Base-by-base conservation (phyloP, 2,797 vertebrate species). In the Erpetoichthys calabaricus region DNA sequence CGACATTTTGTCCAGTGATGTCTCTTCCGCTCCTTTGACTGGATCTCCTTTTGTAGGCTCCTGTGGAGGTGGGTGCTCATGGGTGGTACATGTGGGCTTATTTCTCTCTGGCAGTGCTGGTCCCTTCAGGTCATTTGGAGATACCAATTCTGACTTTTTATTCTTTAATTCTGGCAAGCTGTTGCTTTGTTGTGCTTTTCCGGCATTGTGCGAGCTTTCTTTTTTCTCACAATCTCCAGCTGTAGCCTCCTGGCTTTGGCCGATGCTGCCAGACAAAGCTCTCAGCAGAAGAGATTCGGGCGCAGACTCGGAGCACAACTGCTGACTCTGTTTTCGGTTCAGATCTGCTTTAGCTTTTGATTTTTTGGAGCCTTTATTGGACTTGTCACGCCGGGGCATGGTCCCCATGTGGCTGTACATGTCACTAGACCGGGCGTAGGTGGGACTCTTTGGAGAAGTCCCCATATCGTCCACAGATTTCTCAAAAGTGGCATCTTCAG, bases 391-490 rank as follows among this genome's bases (percentile, higher is more conserved):
- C n/a, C 92, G 84, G 7, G 94, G 94, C 86, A 98, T 84, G 9
- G 94, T 97, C 8, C 91, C 93, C 79, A 91, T 77, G 64, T 96
- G 92, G 42, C 86, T 90, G 67, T 92, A 97, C 83, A 77, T 88
- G 58, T 94, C 86, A 0, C 84, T 90, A 0, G 92, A 98, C 9
- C 86, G 78, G 45, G 82, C 86, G 0, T 97, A 96, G 10, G 77
- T 73, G 0, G 87, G 68, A 5, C 84, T 85, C 62, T 80, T 86
- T 55, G 89, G 79, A 3, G 87, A 62, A 1, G 78, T 61, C 5
- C 60, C 77, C 76, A 94, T 70, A 66, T 96, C 90, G 45, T 97
- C 91, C 57, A 87, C 66, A 0, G 87, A 78, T 9, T 68, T 59
- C 53, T 84, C 68, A 0, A 73, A 63, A 45, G 64, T 3, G 63